Conservation (phyloP, 2,888 invertebrate species). For the Athalia cordata region DNA sequence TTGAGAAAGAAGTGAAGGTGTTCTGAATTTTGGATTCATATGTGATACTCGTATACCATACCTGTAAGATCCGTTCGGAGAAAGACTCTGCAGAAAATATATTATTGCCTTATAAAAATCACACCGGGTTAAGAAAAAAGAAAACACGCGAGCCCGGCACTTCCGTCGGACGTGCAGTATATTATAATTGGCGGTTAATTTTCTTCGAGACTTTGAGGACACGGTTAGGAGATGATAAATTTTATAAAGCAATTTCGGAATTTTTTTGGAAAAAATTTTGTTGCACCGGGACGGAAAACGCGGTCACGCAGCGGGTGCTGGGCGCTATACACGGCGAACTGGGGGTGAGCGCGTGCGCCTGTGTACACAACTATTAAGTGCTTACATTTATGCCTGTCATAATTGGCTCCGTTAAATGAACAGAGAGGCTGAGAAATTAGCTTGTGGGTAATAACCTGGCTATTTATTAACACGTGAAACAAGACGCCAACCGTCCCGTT, state of each 20-base stretch:
- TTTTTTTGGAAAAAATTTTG: background rate
- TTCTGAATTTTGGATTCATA: no score
- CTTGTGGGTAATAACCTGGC: slow-evolving; percentile 71
- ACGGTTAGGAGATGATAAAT: slow-evolving; percentile 13
- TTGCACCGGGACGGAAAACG: slow-evolving; percentile 14
- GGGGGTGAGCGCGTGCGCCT: slow-evolving; percentile 55
- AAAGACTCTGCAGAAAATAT: no score
- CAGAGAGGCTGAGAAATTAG: slow-evolving; percentile 71
- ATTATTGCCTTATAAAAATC: no score
- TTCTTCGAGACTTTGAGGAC: background rate
- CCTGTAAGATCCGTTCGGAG: no score
- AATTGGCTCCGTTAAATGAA: slow-evolving; percentile 72
- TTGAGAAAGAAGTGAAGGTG: no score
- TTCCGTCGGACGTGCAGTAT: background rate
- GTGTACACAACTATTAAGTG: slow-evolving; percentile 71
- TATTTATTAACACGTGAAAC: slow-evolving; percentile 72
- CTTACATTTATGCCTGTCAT: slow-evolving; percentile 71
- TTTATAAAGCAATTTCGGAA: slow-evolving; percentile 24
- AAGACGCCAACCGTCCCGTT: slow-evolving; percentile 52
- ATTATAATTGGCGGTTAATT: background rate
- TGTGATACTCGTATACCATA: no score
- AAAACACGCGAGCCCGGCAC: no score
- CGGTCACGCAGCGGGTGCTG: background rate
- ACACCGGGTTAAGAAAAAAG: no score
- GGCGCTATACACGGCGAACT: slow-evolving; percentile 5